Evolutionary conservation across 2,888 invertebrate species (phyloP).

Genomic region (Lacanobia wlatinum): DNA sequence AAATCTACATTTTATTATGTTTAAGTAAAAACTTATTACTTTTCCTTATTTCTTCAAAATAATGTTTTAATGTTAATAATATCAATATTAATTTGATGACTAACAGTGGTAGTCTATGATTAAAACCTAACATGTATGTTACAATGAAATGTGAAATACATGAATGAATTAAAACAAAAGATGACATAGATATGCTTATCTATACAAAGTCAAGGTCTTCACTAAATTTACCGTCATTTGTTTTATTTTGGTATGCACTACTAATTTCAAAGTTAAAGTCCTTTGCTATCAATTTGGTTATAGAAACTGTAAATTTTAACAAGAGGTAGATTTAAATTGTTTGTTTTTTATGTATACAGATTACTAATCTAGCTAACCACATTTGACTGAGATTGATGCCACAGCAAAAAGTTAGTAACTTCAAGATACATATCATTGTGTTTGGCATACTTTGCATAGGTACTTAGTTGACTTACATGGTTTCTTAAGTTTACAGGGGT

Average conservation of each 20-base stretch:
- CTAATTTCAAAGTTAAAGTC: not conserved
- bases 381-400: too few species aligned
- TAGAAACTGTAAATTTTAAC: not conserved
- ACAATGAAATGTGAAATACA: slow-evolving; percentile 7
- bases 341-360: too few species aligned
- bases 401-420: not conserved
- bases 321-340: not conserved
- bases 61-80: not conserved
- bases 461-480: not conserved
- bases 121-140: not conserved
- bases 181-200: slow-evolving; percentile 15
- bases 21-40: not conserved
- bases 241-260: not conserved
- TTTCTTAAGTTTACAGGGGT: not conserved
- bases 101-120: slow-evolving; percentile 1
- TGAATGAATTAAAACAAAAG: not conserved
- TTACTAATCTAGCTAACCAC: too few species aligned
- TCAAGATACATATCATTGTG: not conserved
- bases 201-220: slow-evolving; percentile 26
- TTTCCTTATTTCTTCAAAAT: slow-evolving; percentile 27
- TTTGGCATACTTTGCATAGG: not conserved
- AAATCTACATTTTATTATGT: not conserved
- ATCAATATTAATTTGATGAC: not conserved
- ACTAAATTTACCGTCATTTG: slow-evolving; percentile 8
- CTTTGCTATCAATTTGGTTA: not conserved